phyloP scores from a whole-genome alignment of 2,797 vertebrate genomes.

The Furcifer pardalis region DNA sequence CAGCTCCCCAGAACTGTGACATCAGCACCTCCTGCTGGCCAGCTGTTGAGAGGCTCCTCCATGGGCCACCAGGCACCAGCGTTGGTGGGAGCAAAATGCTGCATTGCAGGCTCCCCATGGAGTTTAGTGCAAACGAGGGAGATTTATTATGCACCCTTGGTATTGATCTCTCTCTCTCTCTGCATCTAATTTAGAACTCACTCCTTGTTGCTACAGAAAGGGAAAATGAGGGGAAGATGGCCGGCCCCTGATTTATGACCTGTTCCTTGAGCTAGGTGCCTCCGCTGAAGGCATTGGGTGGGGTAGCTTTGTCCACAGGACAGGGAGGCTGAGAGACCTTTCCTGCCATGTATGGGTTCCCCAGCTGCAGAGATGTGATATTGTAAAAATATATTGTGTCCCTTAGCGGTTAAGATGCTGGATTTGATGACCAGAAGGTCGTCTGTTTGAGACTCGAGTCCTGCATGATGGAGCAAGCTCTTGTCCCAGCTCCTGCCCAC shows the following conservation, averaged over 20 bases:
- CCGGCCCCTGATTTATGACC: no score
- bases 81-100: conserved; percentile 1
- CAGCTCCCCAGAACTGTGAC: background rate
- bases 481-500: no score
- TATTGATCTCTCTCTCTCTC: conserved; percentile 19
- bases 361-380: background rate
- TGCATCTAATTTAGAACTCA: background rate
- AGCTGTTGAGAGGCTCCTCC: background rate
- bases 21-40: conserved; percentile 33
- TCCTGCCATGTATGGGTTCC: no score
- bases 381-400: no score
- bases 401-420: no score
- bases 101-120: conserved; percentile 46
- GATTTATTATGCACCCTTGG: accelerated
- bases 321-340: background rate
- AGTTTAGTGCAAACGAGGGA: background rate
- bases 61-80: background rate
- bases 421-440: no score
- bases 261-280: background rate
- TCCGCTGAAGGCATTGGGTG: background rate
- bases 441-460: no score
- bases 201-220: conserved; percentile 1
- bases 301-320: background rate
- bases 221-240: no score
- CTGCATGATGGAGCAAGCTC: no score